Evolutionary conservation across 2,797 vertebrate genomes (phyloP).

Genomic region (Crax fasciolata): DNA sequence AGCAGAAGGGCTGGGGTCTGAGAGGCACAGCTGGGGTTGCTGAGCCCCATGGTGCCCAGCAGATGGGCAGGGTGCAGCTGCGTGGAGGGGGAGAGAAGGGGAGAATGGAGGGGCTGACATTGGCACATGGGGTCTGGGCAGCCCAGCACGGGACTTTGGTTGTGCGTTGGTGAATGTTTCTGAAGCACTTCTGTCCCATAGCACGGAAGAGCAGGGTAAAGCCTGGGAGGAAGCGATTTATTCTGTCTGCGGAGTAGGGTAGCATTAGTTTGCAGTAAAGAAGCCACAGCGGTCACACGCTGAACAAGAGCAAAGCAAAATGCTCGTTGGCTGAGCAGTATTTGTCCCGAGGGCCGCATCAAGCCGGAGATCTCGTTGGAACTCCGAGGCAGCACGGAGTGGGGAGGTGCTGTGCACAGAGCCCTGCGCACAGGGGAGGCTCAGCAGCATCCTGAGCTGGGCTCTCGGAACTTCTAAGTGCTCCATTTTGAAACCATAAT

Average conservation of each 20-base stretch:
- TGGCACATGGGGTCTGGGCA: background rate
- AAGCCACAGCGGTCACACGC: background rate
- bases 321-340: fast-evolving
- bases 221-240: background rate
- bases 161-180: background rate
- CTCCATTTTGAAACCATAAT: background rate
- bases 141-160: background rate
- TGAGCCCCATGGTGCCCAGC: background rate
- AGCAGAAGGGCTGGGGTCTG: background rate
- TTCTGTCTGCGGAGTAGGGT: background rate
- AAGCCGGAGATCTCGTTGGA: fast-evolving
- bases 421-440: fast-evolving
- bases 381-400: background rate
- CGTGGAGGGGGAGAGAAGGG: fast-evolving
- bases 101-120: background rate
- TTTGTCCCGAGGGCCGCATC: background rate
- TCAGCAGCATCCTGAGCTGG: fast-evolving
- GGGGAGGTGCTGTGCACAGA: background rate
- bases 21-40: background rate
- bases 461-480: background rate
- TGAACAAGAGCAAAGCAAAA: background rate
- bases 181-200: background rate
- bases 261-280: background rate
- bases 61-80: fast-evolving
- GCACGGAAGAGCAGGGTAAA: background rate